A percentile compares a stretch with the other conserved stretches of the same genome.
phyloP scores from a whole-genome alignment of 2,797 vertebrate genomes.

The Dipus sagitta region DNA sequence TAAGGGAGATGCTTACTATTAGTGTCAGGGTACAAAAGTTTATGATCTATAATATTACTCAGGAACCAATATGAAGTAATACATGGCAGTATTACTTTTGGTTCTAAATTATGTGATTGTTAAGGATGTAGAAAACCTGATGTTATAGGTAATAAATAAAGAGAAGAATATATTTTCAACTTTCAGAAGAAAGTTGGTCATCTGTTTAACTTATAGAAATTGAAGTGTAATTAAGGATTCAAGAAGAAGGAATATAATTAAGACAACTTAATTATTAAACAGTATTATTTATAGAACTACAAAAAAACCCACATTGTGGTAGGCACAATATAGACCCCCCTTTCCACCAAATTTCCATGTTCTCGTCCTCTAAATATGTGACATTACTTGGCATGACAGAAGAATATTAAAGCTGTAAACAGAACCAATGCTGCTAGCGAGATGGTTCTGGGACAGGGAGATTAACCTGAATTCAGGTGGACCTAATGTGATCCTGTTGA shows the following conservation, averaged over 20 bases:
- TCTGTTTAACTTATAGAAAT: neutral
- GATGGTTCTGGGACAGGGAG: neutral
- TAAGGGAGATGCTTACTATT: neutral
- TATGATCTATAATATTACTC: neutral
- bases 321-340: neutral
- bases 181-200: neutral
- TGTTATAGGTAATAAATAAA: slow-evolving; percentile 39
- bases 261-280: neutral
- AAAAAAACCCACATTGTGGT: neutral
- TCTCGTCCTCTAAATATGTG: neutral
- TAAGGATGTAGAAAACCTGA: neutral
- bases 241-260: slow-evolving; percentile 13
- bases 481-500: neutral
- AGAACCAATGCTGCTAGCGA: slow-evolving; percentile 12
- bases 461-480: neutral
- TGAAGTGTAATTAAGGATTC: neutral
- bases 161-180: neutral
- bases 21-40: neutral
- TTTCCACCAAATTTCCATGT: neutral
- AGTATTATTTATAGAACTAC: slow-evolving; percentile 25
- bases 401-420: neutral
- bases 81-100: neutral
- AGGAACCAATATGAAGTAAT: neutral
- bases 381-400: neutral
- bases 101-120: neutral